A percentile compares a stretch with the other conserved stretches of the same genome.
phyloP scores from a whole-genome alignment of 2,113 vertebrate species.

The Malaclemys terrapin region DNA sequence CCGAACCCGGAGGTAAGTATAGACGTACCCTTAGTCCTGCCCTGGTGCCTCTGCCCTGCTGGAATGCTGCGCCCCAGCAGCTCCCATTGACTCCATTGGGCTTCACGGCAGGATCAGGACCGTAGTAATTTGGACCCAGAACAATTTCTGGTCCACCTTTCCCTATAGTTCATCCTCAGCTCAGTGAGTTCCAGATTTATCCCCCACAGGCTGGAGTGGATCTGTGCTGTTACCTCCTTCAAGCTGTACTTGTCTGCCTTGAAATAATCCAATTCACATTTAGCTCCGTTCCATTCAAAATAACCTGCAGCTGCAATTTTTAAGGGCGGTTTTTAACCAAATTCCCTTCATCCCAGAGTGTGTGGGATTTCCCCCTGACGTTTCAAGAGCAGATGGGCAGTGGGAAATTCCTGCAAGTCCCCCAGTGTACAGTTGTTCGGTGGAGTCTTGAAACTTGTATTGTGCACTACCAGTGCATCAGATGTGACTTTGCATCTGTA shows the following conservation, averaged over 20 bases:
- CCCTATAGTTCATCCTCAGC: neutral
- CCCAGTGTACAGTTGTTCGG: conserved; percentile 38
- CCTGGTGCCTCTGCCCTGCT: neutral
- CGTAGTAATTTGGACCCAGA: neutral
- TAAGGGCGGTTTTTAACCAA: conserved; percentile 70
- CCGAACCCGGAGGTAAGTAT: no score
- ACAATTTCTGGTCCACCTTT: neutral
- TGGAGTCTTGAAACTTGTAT: neutral
- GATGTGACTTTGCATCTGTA: conserved; percentile 10
- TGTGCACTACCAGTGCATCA: conserved; percentile 3
- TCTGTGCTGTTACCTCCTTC: neutral
- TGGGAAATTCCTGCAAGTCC: conserved; percentile 77
- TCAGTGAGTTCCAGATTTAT: neutral
- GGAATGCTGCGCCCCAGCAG: neutral
- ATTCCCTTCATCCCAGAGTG: conserved; percentile 53
- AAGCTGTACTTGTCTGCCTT: conserved; percentile 51
- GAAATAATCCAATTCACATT: conserved; percentile 65
- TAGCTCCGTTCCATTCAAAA: conserved; percentile 75
- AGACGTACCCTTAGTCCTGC: neutral
- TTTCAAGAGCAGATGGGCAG: conserved; percentile 74
- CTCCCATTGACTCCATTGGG: neutral
- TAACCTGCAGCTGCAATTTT: conserved; percentile 78
- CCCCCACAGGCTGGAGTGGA: neutral
- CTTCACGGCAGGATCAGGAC: neutral
- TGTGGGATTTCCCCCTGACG: conserved; percentile 72